Conservation (phyloP, 2,113 vertebrate genomes). For the Cygnus atratus region DNA sequence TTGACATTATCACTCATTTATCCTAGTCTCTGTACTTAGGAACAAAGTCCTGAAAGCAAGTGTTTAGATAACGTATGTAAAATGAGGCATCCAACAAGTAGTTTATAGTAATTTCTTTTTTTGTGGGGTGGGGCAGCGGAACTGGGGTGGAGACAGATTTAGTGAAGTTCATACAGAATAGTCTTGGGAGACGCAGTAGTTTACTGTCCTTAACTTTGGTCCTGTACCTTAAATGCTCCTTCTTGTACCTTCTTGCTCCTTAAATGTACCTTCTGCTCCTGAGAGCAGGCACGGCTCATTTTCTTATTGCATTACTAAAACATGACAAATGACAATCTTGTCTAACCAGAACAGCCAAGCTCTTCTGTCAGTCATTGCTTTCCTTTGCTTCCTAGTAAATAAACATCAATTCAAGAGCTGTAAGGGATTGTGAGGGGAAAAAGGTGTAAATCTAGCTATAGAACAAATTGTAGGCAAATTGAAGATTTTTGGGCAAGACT, state of each 20-base stretch:
- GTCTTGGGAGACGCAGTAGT: background rate
- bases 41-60: background rate
- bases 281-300: background rate
- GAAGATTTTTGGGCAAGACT: background rate
- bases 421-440: background rate
- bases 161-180: background rate
- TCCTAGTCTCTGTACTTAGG: background rate
- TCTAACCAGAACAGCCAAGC: background rate
- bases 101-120: background rate
- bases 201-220: background rate
- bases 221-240: background rate
- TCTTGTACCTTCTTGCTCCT: background rate
- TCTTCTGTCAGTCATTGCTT: background rate
- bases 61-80: background rate
- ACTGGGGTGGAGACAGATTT: background rate
- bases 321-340: constrained; percentile 6
- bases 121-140: background rate
- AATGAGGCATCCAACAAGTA: background rate
- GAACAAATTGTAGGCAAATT: background rate
- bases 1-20: background rate
- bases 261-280: too few species aligned
- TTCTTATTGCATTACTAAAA: constrained; percentile 11
- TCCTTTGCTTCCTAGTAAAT: background rate
- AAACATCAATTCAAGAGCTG: background rate
- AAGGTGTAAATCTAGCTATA: background rate